Evolutionary conservation across 2,797 vertebrate genomes (phyloP), one percentile per base, ranked within the genome.

Genomic region (Morus bassanus): DNA sequence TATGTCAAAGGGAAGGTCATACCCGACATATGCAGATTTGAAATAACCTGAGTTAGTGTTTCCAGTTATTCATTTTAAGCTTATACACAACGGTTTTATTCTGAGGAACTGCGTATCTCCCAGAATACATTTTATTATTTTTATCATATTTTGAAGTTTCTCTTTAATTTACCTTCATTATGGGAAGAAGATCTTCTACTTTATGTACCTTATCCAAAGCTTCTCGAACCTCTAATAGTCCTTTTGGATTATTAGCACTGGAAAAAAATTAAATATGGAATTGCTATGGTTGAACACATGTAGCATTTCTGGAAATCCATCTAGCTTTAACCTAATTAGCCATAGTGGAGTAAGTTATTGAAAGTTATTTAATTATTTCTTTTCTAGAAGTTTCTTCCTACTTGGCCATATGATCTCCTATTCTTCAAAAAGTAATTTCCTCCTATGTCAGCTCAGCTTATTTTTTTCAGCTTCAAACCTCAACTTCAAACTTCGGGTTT

Each of bases 111-210:
- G 6, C 11, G 0, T 54, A 70, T 18, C 19, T 46, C 22, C 33
- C 43, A 46, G 24, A 73, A 76, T 5, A 53, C 0, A 6, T 43
- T 57, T 74, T 14, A 39, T 23, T 30, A 35, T 53, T 88, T 77
- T 84, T 72, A 54, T 13, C 7, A 23, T 18, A 23, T 79, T 89
- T 76, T 82, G 6, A 87, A 76, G 25, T 19, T 88, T 81, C 91
- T 48, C 24, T 88, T 69, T 84, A 74, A 89, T 89, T 97, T 98
- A 99, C 99, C 99, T 99, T 99, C 99, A 99, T 99, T 96, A 99
- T 99, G 33, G 99, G 99, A 96, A 99, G 99, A 76, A 99, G 98
- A 96, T 99, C 99, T 97, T 99, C 99, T 69, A 99, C 99, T 97
- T 99, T 99, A 96, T 99, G 98, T 12, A 99, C 99, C 82, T 99